Base-by-base conservation (phyloP, 2,888 invertebrate genomes). In the Erebia aethiops region DNA sequence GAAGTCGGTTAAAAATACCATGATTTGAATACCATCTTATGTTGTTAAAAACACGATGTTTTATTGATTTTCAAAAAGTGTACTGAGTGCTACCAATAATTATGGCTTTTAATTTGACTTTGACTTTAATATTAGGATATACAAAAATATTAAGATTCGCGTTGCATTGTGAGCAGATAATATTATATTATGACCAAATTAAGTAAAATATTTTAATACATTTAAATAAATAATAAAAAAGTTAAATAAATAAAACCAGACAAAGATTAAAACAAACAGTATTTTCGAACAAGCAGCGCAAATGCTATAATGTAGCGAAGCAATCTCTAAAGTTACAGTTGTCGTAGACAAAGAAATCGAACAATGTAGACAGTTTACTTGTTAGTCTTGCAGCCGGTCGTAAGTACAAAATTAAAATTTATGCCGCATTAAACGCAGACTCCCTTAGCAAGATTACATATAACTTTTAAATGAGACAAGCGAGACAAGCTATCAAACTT, bases 391-490 rank as follows among this genome's bases (percentile, higher is more conserved):
- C 67, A 67, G 58, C 58, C 67, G 62, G 71, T 68, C 60, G 71
- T 64, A 69, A 69, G 66, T 58, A 63, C 65, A 77, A 74, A n/a
- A 76, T 78, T 81, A 78, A 78, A 81, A 78, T 76, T 74, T 74
- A 74, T 71, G 61, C 67, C 67, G 60, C 72, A 65, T 71, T 65
- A 74, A 64, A 70, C 67, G 61, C 63, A 71, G 72, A 58, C 77
- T 79, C 78, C 78, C 80, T 83, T 76, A 76, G 76, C 75, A 75
- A 79, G 81, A 86, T 86, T 85, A 85, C 83, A 84, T 84, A 81
- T 82, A 80, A 83, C 84, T 87, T 86, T 83, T 80, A 83, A 85
- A 83, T 82, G 78, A 81, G 78, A 78, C 76, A 71, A 80, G 81
- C 81, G 78, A 81, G 78, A 78, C 76, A 70, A 80, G 81, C 81